Percentiles rank a stretch among this genome's conserved stretches.
Evolutionary conservation across 1,140 invertebrate species (phyloP).

Genomic region (Batillaria attramentaria): DNA sequence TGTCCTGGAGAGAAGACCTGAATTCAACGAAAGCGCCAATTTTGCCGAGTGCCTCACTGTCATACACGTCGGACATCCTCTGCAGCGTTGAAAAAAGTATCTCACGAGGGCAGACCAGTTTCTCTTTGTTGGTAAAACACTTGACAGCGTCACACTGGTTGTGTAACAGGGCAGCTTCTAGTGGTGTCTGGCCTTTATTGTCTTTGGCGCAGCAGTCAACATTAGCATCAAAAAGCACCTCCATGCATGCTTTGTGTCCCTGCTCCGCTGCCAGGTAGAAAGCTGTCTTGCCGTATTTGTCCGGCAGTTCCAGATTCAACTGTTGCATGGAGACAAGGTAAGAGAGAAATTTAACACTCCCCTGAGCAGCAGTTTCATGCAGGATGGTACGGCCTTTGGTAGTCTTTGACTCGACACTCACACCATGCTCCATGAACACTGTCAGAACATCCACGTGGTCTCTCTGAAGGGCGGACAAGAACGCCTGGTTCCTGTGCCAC

Average conservation of each 20-base stretch:
- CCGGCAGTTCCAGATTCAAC: not conserved
- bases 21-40: not conserved
- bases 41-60: not conserved
- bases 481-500: conserved; percentile 23
- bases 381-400: conserved; percentile 1
- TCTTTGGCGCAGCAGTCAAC: conserved; percentile 4
- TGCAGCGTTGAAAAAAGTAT: not conserved
- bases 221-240: conserved; percentile 17
- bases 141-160: not conserved
- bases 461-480: conserved; percentile 8
- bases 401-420: not conserved
- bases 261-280: conserved; percentile 19
- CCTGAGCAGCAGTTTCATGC: conserved; percentile 5
- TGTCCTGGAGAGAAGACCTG: not conserved
- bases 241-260: conserved; percentile 4
- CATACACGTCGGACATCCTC: not conserved
- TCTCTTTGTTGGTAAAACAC: conserved; percentile 15
- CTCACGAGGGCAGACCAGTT: conserved; percentile 4
- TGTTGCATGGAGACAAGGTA: not conserved
- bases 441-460: conserved; percentile 21
- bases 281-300: not conserved
- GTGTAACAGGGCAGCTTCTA: conserved; percentile 20
- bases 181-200: not conserved
- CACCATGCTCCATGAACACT: not conserved
- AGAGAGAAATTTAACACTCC: not conserved